Base-by-base conservation (phyloP, 53 echinoderm and acorn worm genomes). In the Paelopatides confundens region DNA sequence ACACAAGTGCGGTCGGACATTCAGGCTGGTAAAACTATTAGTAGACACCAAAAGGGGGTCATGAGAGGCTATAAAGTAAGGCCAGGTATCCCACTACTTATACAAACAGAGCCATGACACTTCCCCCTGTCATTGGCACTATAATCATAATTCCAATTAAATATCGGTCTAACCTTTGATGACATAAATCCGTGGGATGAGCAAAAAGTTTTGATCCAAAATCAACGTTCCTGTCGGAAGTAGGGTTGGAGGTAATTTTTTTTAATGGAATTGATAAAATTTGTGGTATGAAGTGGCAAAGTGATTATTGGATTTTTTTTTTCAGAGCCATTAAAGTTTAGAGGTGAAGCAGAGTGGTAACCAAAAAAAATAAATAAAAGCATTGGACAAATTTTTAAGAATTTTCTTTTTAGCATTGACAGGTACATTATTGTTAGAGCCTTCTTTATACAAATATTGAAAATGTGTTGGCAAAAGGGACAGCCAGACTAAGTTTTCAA, bases 121-220 rank as follows among this genome's bases (percentile, higher is more conserved):
- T 74, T 74, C 74, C 74, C 46, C 23, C 74, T 74, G 74, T 74
- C 74, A 74, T 40, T 46, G 40, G 28, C 46, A 46, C 40, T 36
- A 11, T 74, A 39, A 39, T 74, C 28, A 46, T 74, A 74, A 74
- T 74, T 74, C 46, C 74, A 74, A 74, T 74, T 74, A 74, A 40
- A 74, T 39, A 24, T 39, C 74, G 39, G 74, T 40, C 28, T 40
- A 13, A 21, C 74, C 46, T 74, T 74, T 58, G 58, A 58, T 58
- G 58, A 21, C 58, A 0, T 15, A 58, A 58, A 58, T 58, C 58
- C n/a, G 58, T 58, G 58, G 58, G 58, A 58, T 58, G 58, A 5
- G 58, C 58, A 58, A 21, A 58, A 23, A 18, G 58, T 58, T 58
- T 58, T 58, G 18, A 5, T 58, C 58, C 58, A 58, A 58, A 58